Percentiles rank a stretch among this genome's conserved stretches.
Evolutionary conservation across 2,888 invertebrate species (phyloP).

Genomic region (Mesorhabditis sp.): DNA sequence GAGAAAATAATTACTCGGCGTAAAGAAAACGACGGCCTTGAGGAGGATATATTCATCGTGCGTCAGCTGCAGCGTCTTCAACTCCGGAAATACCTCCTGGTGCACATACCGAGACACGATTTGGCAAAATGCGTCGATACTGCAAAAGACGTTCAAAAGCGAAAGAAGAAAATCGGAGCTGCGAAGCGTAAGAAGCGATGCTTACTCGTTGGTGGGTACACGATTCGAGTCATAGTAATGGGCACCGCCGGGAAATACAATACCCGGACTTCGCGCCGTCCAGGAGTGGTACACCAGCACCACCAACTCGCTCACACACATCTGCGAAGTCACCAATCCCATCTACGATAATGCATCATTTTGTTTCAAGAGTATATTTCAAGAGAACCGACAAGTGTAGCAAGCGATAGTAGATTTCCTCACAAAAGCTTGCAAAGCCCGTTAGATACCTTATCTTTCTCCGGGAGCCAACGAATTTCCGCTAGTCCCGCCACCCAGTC

Average conservation of each 20-base stretch:
- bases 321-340: not conserved
- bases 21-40: constrained; percentile 4
- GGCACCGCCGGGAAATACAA: constrained; percentile 2
- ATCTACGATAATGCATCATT: too few species aligned
- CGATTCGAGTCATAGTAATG: not conserved
- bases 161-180: not conserved
- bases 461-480: not conserved
- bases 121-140: constrained; percentile 4
- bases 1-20: not conserved
- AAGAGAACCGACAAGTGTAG: too few species aligned
- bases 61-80: not conserved
- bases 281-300: constrained; percentile 4
- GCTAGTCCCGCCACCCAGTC: not conserved
- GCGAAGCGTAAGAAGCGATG: not conserved
- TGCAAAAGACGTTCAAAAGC: not conserved
- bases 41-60: not conserved
- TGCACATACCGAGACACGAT: not conserved
- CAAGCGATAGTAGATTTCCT: too few species aligned
- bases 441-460: not conserved
- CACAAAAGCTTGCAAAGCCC: too few species aligned
- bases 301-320: constrained; percentile 6
- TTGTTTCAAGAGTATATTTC: too few species aligned
- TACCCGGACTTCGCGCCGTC: not conserved
- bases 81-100: not conserved
- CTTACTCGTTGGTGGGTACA: not conserved